Percentiles rank a stretch among this genome's conserved stretches.
Conservation (phyloP, 1,140 invertebrate species). For the Acromyrmex echinatior region DNA sequence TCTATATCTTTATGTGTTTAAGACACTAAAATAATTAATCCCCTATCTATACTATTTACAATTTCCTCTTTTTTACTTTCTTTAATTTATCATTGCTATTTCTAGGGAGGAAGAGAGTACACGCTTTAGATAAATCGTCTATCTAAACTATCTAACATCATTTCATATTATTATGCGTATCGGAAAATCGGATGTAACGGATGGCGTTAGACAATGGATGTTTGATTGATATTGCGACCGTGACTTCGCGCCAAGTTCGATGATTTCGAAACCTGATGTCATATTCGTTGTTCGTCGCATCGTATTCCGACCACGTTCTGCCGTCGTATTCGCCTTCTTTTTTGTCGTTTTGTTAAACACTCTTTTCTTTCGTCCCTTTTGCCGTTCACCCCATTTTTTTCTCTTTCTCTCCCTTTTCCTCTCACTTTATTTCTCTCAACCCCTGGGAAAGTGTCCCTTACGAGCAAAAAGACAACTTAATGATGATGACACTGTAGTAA, state of each 20-base stretch:
- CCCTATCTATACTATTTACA: background rate
- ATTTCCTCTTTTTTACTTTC: background rate
- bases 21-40: background rate
- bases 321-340: background rate
- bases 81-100: background rate
- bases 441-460: background rate
- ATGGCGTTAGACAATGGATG: conserved; percentile 30
- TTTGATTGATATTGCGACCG: conserved; percentile 71
- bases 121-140: background rate
- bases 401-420: background rate
- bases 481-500: conserved; percentile 15
- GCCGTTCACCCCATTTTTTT: background rate
- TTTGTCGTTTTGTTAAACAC: background rate
- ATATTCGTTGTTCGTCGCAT: conserved; percentile 42
- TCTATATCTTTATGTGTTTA: background rate
- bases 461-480: background rate
- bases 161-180: conserved; percentile 28
- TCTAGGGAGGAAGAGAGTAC: background rate
- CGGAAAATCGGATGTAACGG: conserved; percentile 29
- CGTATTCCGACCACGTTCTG: conserved; percentile 58
- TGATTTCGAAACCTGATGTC: conserved; percentile 32
- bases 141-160: background rate
- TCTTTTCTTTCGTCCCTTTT: background rate
- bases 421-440: background rate
- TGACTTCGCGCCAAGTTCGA: conserved; percentile 56